A percentile compares a stretch with the other conserved stretches of the same genome.
phyloP scores from a whole-genome alignment of 2,113 vertebrate genomes.

The Danio rerio region DNA sequence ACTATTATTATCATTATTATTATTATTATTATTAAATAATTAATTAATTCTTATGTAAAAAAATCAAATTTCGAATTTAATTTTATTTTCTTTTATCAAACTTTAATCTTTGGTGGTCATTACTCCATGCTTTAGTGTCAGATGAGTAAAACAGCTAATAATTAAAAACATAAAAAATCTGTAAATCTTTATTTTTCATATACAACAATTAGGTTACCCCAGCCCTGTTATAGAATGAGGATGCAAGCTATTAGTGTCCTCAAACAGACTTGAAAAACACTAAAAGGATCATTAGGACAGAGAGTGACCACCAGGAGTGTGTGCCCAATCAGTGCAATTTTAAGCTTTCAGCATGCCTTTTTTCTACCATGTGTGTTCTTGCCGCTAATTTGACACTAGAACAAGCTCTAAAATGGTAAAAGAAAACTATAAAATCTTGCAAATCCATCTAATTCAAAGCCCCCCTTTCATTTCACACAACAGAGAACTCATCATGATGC shows the following conservation, averaged over 20 bases:
- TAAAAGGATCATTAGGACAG: background rate
- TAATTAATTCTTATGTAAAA: no score
- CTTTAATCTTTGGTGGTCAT: no score
- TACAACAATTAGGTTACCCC: background rate
- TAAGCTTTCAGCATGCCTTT: background rate
- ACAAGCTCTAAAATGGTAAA: conserved; percentile 15
- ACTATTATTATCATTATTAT: no score
- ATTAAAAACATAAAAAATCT: no score
- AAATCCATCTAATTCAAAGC: conserved; percentile 21
- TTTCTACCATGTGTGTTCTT: background rate
- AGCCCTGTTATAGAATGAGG: background rate
- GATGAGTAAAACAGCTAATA: background rate
- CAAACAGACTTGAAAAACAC: background rate
- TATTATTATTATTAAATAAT: no score
- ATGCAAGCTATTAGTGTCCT: no score
- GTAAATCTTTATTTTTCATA: no score
- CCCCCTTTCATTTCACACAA: conserved; percentile 17
- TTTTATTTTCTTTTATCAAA: no score
- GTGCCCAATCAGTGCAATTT: conserved; percentile 12
- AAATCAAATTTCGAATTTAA: no score
- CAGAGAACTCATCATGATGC: conserved; percentile 11
- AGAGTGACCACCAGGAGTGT: background rate
- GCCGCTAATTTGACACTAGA: conserved; percentile 7
- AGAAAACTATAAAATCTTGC: conserved; percentile 1
- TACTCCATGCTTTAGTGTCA: background rate